These are phyloP conservation scores for Batillaria attramentaria DNA, from an alignment of 1,140 invertebrate species.

Conservation along the genomic window DNA sequence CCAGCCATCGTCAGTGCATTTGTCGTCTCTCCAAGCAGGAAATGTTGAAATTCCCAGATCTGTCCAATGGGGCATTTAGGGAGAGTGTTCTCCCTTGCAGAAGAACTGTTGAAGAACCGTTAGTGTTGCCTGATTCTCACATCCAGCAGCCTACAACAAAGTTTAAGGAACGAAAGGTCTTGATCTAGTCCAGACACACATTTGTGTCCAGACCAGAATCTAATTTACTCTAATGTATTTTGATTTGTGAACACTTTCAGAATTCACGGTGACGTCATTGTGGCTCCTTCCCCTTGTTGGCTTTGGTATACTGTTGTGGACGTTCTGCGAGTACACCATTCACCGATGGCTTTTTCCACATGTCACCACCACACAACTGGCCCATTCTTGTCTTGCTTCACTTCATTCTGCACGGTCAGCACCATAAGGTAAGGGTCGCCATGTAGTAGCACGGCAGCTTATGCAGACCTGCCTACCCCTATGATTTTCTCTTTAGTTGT, in stretches of 20 bases:
- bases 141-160: neutral
- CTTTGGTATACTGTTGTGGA: conserved; percentile 70
- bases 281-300: conserved; percentile 48
- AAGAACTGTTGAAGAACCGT: neutral
- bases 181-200: too few species aligned
- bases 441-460: neutral
- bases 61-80: too few species aligned
- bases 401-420: conserved; percentile 71
- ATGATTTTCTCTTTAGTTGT: neutral
- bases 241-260: neutral
- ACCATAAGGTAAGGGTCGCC: conserved; percentile 60
- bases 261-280: conserved; percentile 22
- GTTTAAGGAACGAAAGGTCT: neutral
- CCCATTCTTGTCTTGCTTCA: conserved; percentile 69
- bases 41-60: too few species aligned
- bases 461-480: neutral
- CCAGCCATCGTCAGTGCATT: too few species aligned
- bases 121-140: neutral
- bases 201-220: too few species aligned
- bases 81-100: neutral
- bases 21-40: too few species aligned
- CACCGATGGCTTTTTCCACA: conserved; percentile 73
- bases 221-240: neutral
- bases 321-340: conserved; percentile 71
- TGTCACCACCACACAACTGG: conserved; percentile 66